Percentiles rank a stretch among this genome's conserved stretches.
phyloP scores from a whole-genome alignment of 2,888 invertebrate species.

The Boloria selene region DNA sequence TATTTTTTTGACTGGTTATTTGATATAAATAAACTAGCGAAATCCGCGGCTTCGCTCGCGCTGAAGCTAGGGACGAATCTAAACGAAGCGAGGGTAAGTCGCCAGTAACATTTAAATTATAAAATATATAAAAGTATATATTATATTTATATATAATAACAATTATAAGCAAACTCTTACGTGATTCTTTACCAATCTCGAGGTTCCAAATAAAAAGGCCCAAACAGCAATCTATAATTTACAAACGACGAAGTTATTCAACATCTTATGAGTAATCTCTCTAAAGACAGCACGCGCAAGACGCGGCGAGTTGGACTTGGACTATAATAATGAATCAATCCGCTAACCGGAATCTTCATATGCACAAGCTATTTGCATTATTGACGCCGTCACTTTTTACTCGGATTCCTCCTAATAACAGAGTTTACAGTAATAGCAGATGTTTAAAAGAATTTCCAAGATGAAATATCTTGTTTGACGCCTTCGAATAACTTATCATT shows the following conservation, averaged over 20 bases:
- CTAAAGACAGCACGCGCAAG: constrained; percentile 20
- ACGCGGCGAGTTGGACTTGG: constrained; percentile 45
- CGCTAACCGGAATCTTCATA: constrained; percentile 30
- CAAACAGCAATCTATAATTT: neutral
- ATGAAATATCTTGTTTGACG: constrained; percentile 23
- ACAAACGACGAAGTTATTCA: constrained; percentile 8
- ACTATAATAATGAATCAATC: constrained; percentile 51
- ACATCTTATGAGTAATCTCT: constrained; percentile 19
- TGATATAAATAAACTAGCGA: no score
- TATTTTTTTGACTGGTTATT: no score
- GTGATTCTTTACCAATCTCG: no score
- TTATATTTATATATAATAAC: no score
- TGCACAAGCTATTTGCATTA: constrained; percentile 37
- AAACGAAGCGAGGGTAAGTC: no score
- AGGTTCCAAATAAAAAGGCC: neutral
- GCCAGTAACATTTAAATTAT: no score
- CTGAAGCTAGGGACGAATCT: no score
- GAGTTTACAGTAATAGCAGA: constrained; percentile 31
- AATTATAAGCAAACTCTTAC: no score
- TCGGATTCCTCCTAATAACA: constrained; percentile 31
- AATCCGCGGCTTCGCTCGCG: no score
- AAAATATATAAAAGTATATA: no score
- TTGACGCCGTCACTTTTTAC: constrained; percentile 36
- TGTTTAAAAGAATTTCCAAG: constrained; percentile 32
- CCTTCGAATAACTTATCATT: constrained; percentile 16